Base-by-base conservation (phyloP, 2,797 vertebrate genomes). In the Nannoperca australis region DNA sequence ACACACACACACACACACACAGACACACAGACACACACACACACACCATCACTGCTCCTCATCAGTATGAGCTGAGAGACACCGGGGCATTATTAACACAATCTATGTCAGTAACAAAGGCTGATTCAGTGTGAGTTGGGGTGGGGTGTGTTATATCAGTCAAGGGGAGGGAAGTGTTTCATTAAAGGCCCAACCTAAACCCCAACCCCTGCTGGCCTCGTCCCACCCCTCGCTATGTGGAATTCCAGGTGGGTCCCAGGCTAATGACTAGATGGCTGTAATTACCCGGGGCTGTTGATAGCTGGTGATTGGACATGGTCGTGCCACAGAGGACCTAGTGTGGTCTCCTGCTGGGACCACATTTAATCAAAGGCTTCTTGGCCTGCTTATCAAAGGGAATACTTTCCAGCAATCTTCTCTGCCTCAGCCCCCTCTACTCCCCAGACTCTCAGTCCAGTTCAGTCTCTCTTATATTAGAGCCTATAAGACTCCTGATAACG, bases 321-420 rank as follows among this genome's bases (percentile, higher is more conserved):
- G 81, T 90, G 87, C 90, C 89, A 94, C 93, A 94, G 93, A 93
- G 92, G 90, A 86, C 76, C 91, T 84, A 92, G 91, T 94, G 93
- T 93, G 90, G 88, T 85, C 84, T 91, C 85, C 87, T 90, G 84
- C 90, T 88, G 81, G 82, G 89, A 86, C 87, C 86, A 82, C 85
- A 88, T 93, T 95, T 92, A 95, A 94, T 94, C 92, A 93, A 92
- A 88, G 81, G 90, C 89, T 91, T 93, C 90, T 94, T 94, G 90
- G 91, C 91, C 75, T 66, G 85, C 76, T 91, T 94, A 95, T 93
- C 93, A 94, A 93, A 95, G 94, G 77, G 90, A 91, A 93, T 94
- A 94, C 84, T 93, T 93, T 94, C 82, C 78, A 86, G 87, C 91
- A 93, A 93, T 93, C 92, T 90, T 92, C 92, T 88, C 86, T 84